phyloP scores from a whole-genome alignment of 1,140 invertebrate species.

The Pectinophora gossypiella region DNA sequence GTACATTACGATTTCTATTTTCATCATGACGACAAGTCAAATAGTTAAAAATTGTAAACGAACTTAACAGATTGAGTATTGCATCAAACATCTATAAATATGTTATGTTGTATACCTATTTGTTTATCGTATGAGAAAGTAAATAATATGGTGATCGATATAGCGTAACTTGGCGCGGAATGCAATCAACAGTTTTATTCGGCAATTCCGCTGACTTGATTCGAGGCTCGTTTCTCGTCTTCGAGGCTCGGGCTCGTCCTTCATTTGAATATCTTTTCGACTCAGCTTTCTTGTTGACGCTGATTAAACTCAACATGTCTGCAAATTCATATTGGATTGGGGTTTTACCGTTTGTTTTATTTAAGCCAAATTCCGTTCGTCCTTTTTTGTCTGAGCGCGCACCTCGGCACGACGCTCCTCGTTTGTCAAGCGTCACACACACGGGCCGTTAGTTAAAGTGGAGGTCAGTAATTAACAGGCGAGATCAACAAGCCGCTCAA shows the following conservation, averaged over 20 bases:
- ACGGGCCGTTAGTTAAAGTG: constrained; percentile 39
- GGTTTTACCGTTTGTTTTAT: too few relatives aligned
- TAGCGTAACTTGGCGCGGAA: constrained; percentile 62
- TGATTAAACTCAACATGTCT: constrained; percentile 53
- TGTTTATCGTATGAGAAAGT: constrained; percentile 56
- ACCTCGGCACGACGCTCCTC: too few relatives aligned
- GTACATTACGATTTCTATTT: too few relatives aligned
- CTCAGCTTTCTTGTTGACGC: constrained; percentile 38
- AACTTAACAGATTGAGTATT: too few relatives aligned
- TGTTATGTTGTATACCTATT: too few relatives aligned
- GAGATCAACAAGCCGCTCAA: constrained; percentile 63
- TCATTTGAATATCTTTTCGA: constrained; percentile 62
- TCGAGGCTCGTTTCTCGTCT: constrained; percentile 42
- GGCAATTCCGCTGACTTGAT: constrained; percentile 63
- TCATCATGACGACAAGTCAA: too few relatives aligned
- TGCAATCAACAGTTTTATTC: constrained; percentile 70
- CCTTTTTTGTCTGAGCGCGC: not conserved
- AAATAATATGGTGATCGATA: constrained; percentile 69
- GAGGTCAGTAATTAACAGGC: constrained; percentile 62
- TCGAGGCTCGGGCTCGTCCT: constrained; percentile 41
- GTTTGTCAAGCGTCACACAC: constrained; percentile 26
- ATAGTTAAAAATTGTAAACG: too few relatives aligned
- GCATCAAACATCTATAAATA: too few relatives aligned
- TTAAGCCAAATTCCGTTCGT: too few relatives aligned
- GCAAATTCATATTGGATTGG: not conserved